phyloP scores from a whole-genome alignment of 1,140 invertebrate species.

The Bathynomus jamesi region DNA sequence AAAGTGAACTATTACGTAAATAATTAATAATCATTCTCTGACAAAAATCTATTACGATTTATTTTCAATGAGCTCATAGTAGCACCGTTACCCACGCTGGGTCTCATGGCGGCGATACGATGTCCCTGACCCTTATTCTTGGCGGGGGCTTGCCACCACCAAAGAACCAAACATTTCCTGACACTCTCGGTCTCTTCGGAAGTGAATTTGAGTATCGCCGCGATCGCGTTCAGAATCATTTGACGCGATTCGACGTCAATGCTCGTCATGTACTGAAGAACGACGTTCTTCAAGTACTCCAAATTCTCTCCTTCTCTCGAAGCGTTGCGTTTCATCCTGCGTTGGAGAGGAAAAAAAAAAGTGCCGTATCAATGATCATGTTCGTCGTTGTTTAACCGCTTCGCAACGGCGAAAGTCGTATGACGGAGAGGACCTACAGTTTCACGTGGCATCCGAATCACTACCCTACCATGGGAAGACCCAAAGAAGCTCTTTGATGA shows the following conservation, averaged over 20 bases:
- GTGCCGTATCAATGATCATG: background rate
- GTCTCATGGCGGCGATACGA: too few species aligned
- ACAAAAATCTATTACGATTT: too few species aligned
- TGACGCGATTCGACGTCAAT: conserved; percentile 57
- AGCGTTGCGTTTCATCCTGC: conserved; percentile 47
- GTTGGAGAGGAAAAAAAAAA: background rate
- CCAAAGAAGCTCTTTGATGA: too few species aligned
- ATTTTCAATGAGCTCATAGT: too few species aligned
- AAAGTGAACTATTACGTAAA: too few species aligned
- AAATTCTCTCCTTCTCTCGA: conserved; percentile 75
- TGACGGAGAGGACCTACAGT: too few species aligned
- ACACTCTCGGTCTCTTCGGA: conserved; percentile 56
- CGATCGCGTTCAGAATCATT: conserved; percentile 82
- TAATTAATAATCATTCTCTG: too few species aligned
- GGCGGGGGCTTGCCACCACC: conserved; percentile 36
- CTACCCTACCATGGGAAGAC: too few species aligned
- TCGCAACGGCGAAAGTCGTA: background rate
- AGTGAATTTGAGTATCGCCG: conserved; percentile 73
- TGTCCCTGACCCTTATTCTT: background rate
- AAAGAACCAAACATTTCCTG: conserved; percentile 34
- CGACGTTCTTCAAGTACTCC: conserved; percentile 84
- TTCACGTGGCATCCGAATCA: too few species aligned
- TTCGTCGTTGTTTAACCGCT: too few species aligned
- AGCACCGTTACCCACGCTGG: too few species aligned
- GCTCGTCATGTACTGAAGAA: conserved; percentile 69